These are phyloP conservation scores for Apaloderma vittatum DNA, from an alignment of 2,113 vertebrate genomes.

Conservation along the genomic window DNA sequence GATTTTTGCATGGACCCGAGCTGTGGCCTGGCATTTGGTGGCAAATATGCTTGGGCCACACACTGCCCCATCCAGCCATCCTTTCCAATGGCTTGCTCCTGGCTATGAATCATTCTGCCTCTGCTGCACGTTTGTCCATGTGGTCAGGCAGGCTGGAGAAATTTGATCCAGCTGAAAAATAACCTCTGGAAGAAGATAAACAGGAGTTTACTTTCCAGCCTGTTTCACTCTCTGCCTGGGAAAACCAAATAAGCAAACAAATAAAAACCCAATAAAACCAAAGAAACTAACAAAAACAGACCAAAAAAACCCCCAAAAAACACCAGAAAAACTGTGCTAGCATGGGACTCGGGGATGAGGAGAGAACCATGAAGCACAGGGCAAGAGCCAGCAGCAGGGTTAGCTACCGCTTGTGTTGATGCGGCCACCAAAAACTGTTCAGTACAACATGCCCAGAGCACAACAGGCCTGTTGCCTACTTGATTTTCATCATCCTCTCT, in stretches of 20 bases:
- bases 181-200: neutral
- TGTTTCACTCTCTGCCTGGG: neutral
- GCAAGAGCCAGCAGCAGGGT: neutral
- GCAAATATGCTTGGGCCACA: neutral
- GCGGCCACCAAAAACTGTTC: neutral
- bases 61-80: neutral
- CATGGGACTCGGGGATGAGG: fast-evolving
- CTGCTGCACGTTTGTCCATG: neutral
- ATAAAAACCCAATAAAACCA: no score
- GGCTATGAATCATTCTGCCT: fast-evolving
- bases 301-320: no score
- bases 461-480: neutral
- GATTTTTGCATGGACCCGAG: neutral
- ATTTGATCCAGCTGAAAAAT: neutral
- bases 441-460: fast-evolving
- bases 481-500: neutral
- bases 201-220: neutral
- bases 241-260: neutral
- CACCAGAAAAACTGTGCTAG: neutral
- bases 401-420: neutral
- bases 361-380: neutral
- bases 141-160: neutral
- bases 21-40: neutral
- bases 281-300: no score
- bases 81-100: neutral